Evolutionary conservation across 2,888 invertebrate species (phyloP).

Genomic region (Gibbula magus): DNA sequence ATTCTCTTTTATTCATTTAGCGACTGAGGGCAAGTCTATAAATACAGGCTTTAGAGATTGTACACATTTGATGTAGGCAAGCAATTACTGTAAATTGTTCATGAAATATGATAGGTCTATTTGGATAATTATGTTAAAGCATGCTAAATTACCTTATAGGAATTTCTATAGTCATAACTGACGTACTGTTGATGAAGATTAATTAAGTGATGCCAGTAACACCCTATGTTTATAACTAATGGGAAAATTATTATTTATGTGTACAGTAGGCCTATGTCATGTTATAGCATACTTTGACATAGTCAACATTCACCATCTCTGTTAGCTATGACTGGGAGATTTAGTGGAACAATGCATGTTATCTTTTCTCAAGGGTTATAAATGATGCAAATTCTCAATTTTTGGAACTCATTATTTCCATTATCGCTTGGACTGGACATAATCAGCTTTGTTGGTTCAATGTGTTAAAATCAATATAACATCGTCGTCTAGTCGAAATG

Average conservation of each 20-base stretch:
- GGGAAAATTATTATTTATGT: too few species aligned
- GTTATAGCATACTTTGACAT: too few species aligned
- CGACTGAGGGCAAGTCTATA: too few species aligned
- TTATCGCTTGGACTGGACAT: not conserved
- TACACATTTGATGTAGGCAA: not conserved
- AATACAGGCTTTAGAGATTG: too few species aligned
- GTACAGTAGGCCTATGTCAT: too few species aligned
- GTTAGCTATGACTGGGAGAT: too few species aligned
- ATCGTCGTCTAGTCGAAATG: too few species aligned
- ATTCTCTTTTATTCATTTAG: too few species aligned
- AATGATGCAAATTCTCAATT: not conserved
- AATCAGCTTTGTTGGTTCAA: not conserved
- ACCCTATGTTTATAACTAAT: too few species aligned
- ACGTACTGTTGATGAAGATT: not conserved
- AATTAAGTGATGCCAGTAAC: too few species aligned
- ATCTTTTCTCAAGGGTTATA: not conserved
- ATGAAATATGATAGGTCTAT: not conserved
- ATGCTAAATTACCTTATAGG: not conserved
- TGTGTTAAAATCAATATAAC: not conserved
- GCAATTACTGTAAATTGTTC: constrained; percentile 9
- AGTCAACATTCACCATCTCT: too few species aligned
- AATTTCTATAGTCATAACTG: not conserved
- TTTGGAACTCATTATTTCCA: not conserved
- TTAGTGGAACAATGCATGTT: too few species aligned
- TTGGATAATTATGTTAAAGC: constrained; percentile 5